phyloP scores from a whole-genome alignment of 2,888 invertebrate genomes.

The Leptinotarsa peninsularis region DNA sequence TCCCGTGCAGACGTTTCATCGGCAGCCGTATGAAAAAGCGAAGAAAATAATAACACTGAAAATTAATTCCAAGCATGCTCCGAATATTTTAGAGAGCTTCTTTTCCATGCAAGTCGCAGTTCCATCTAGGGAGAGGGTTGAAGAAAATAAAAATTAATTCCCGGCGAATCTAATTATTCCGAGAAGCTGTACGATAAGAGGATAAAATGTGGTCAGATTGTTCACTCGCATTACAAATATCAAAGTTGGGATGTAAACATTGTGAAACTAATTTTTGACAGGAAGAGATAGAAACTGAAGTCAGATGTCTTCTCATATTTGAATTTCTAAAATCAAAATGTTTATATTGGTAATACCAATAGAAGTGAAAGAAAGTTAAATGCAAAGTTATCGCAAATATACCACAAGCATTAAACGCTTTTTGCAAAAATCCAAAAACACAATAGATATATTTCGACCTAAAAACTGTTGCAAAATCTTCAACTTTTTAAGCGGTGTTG shows the following conservation, averaged over 20 bases:
- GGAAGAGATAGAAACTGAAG: too few relatives aligned
- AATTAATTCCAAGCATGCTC: conserved; percentile 19
- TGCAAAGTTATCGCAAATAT: too few relatives aligned
- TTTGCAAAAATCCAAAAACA: too few relatives aligned
- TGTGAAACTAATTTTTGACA: too few relatives aligned
- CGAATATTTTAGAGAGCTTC: conserved; percentile 17
- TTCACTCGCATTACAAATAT: neutral
- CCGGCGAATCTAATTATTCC: neutral
- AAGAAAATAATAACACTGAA: conserved; percentile 17
- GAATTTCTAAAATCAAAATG: too few relatives aligned
- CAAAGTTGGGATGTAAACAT: neutral
- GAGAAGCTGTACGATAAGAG: neutral
- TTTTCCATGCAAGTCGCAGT: conserved; percentile 11
- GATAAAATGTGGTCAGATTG: neutral
- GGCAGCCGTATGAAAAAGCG: conserved; percentile 12
- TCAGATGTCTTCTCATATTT: too few relatives aligned
- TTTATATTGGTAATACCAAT: too few relatives aligned
- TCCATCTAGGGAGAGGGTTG: conserved; percentile 1
- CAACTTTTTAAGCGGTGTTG: too few relatives aligned
- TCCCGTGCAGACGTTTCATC: conserved; percentile 14
- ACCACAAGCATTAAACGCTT: too few relatives aligned
- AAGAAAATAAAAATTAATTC: conserved; percentile 13
- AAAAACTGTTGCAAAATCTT: too few relatives aligned
- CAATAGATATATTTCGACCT: too few relatives aligned
- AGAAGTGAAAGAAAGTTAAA: too few relatives aligned